Conservation (phyloP, 2,888 invertebrate genomes). For the Micoletzkya japonica region DNA sequence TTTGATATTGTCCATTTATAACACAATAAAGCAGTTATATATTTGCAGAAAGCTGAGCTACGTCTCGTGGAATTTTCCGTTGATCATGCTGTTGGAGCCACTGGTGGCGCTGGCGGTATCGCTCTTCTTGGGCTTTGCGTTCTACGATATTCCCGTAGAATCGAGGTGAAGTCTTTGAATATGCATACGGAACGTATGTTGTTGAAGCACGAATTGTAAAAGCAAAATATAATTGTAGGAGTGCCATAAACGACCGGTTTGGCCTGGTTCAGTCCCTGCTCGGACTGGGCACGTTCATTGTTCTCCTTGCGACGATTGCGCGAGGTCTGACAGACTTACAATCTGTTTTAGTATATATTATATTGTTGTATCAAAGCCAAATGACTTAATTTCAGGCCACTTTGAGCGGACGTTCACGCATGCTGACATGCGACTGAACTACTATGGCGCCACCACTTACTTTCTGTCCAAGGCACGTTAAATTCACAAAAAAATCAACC, state of each 20-base stretch:
- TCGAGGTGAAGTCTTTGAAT: no score
- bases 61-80: conserved; percentile 31
- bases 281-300: conserved; percentile 79
- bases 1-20: no score
- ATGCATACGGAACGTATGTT: no score
- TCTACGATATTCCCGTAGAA: conserved; percentile 33
- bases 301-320: conserved; percentile 72
- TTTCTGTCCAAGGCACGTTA: conserved; percentile 25
- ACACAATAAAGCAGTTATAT: neutral
- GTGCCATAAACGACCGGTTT: conserved; percentile 69
- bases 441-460: conserved; percentile 27
- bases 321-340: no score
- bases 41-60: conserved; percentile 30
- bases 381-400: conserved; percentile 12
- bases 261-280: conserved; percentile 86
- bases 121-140: conserved; percentile 32
- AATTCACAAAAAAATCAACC: no score
- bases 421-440: conserved; percentile 8
- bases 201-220: no score
- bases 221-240: no score
- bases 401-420: conserved; percentile 29
- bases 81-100: conserved; percentile 30
- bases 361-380: no score
- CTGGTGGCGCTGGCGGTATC: conserved; percentile 33
- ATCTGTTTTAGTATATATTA: no score